Evolutionary conservation across 2,113 vertebrate genomes (phyloP), one percentile per base, ranked within the genome.

Genomic region (Onychostruthus taczanowskii): DNA sequence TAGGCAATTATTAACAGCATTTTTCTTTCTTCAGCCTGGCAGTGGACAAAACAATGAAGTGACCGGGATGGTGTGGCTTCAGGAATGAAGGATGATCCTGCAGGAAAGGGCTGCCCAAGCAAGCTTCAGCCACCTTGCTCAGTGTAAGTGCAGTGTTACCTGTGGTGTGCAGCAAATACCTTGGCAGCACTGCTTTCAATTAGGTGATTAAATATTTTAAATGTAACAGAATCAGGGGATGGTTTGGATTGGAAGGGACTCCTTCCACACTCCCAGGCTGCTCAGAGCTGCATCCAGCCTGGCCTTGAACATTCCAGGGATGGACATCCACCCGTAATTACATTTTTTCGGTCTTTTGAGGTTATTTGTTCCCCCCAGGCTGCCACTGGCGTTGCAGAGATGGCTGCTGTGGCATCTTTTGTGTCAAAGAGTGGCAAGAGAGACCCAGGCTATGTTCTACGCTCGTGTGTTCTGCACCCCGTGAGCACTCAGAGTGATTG

Each of bases 351-450:
- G 62, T 6, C 4, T 23, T 9, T 3, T 3, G 4, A 31, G 20
- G 21, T 23, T 13, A 4, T 10, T 37, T 47, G 12, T 13, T 11
- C 2, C 33, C 14, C 12, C 11, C 14, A 2, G 2, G 16, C 67
- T 96, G 91, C 93, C 86, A 91, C 78, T 22, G 81, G 97, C 97
- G 95, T 96, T 96, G 64, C 96, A 63, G 83, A 69, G 87, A 76
- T 94, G 39, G 83, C 96, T 76, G 27, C 62, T 37, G 88, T 97
- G 97, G 94, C 76, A 95, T 41, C 74, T 95, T 84, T 84, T 97
- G 98, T 95, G 97, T 97, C 96, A 35, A 74, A 16, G 49, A 96
- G 98, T 91, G 97, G 98, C 97, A 39, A 98, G 95, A 98, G 87
- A 28, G 91, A 97, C 53, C 19, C 84, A 76, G 98, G 97, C 97